phyloP scores from a whole-genome alignment of 2,888 invertebrate species.

The Eupithecia pulchellata region DNA sequence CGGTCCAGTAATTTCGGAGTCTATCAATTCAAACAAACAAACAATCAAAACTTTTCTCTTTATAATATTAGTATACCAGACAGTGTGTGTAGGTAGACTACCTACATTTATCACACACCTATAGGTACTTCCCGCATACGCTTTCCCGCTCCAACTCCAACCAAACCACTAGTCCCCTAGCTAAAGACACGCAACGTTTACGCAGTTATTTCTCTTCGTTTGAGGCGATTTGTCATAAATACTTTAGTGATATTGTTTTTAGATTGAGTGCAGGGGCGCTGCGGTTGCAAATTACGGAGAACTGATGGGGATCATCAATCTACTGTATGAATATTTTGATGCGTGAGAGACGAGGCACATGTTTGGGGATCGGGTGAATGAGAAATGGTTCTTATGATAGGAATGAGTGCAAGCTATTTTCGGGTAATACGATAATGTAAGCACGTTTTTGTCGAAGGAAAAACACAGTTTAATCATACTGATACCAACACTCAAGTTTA shows the following conservation, averaged over 20 bases:
- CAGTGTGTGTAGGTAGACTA: no score
- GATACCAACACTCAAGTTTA: no score
- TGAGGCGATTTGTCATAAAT: conserved; percentile 84
- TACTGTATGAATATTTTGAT: conserved; percentile 19
- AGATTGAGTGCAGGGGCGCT: conserved; percentile 75
- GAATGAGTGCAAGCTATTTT: neutral
- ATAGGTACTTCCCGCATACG: no score
- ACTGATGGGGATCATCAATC: conserved; percentile 38
- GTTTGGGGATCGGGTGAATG: neutral
- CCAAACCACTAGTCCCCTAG: conserved; percentile 58
- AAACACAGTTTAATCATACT: neutral
- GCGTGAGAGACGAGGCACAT: neutral
- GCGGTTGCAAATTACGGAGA: conserved; percentile 47
- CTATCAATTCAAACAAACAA: no score
- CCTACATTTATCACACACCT: no score
- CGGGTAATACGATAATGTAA: no score
- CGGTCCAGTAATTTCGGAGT: no score
- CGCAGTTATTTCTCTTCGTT: conserved; percentile 84
- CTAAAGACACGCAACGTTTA: conserved; percentile 78
- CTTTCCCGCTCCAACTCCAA: conserved; percentile 54
- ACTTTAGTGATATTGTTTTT: conserved; percentile 84
- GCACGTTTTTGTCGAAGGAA: neutral
- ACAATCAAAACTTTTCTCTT: no score
- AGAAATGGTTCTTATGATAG: neutral
- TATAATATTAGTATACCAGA: no score